Evolutionary conservation across 2,113 vertebrate species (phyloP).

Genomic region (Sinosuthora webbiana): DNA sequence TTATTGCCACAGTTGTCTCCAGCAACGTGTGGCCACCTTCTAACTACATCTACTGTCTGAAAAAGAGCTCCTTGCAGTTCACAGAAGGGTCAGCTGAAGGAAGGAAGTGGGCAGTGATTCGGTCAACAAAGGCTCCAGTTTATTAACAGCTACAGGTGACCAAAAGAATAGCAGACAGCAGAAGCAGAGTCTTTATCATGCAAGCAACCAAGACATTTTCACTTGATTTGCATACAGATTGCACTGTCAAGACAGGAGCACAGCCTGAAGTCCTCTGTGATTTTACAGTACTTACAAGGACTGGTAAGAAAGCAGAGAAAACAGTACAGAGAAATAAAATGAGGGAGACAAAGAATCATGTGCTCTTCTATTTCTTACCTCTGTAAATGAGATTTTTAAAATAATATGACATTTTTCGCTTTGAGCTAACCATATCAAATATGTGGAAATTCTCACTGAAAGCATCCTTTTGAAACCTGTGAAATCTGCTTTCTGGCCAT

Average conservation of each 20-base stretch:
- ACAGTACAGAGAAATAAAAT: neutral
- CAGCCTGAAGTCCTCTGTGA: neutral
- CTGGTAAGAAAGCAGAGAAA: neutral
- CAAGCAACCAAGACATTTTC: neutral
- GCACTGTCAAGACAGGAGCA: neutral
- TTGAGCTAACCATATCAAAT: neutral
- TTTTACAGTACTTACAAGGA: neutral
- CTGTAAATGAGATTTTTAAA: neutral
- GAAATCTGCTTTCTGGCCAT: constrained; percentile 2
- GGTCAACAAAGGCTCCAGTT: neutral
- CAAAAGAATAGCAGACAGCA: neutral
- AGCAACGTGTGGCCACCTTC: neutral
- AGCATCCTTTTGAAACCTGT: constrained; percentile 33
- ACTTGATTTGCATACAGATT: neutral
- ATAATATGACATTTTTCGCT: neutral
- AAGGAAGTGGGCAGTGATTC: neutral
- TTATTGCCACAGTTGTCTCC: neutral
- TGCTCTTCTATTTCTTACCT: neutral
- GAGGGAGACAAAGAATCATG: neutral
- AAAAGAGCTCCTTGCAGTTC: neutral
- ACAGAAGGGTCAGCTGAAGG: neutral
- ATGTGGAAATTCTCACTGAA: neutral
- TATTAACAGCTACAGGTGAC: constrained; percentile 7
- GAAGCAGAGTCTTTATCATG: neutral
- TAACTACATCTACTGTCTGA: neutral